phyloP scores from a whole-genome alignment of 2,797 vertebrate species.

The Coranthus polyacanthus region DNA sequence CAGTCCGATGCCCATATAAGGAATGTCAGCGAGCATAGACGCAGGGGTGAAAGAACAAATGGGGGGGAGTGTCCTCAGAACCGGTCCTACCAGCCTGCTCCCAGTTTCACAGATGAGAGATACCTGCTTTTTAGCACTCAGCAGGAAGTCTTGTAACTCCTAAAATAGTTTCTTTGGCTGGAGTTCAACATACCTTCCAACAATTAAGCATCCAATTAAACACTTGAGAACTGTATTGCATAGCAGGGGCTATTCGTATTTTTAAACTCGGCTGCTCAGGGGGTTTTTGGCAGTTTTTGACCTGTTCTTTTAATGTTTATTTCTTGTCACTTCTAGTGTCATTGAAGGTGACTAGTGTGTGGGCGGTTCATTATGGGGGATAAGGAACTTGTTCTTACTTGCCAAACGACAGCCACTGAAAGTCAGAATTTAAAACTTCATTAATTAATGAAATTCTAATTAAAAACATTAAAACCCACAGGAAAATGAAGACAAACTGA shows the following conservation, averaged over 20 bases:
- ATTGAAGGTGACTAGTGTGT: constrained; percentile 43
- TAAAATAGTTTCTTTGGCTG: constrained; percentile 23
- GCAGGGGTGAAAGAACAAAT: constrained; percentile 42
- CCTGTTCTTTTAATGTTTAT: constrained; percentile 7
- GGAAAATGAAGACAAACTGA: too few species aligned
- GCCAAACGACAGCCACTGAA: constrained; percentile 41
- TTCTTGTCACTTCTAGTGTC: constrained; percentile 40
- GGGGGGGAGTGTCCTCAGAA: constrained; percentile 74
- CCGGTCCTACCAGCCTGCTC: constrained; percentile 79
- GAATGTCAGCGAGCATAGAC: constrained; percentile 41
- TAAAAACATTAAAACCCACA: background rate
- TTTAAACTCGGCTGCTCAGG: background rate
- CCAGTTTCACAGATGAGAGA: constrained; percentile 73
- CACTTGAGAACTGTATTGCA: background rate
- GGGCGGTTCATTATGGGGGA: constrained; percentile 50
- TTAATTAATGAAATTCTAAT: background rate
- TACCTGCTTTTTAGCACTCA: constrained; percentile 40
- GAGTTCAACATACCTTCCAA: constrained; percentile 7
- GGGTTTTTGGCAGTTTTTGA: background rate
- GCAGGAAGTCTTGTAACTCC: constrained; percentile 40
- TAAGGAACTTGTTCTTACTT: constrained; percentile 68
- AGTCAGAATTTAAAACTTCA: constrained; percentile 6
- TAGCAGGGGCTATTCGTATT: background rate
- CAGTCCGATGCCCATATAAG: constrained; percentile 65
- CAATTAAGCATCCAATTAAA: constrained; percentile 7